Base-by-base conservation (phyloP, 2,888 invertebrate species). In the Lobophora halterata region DNA sequence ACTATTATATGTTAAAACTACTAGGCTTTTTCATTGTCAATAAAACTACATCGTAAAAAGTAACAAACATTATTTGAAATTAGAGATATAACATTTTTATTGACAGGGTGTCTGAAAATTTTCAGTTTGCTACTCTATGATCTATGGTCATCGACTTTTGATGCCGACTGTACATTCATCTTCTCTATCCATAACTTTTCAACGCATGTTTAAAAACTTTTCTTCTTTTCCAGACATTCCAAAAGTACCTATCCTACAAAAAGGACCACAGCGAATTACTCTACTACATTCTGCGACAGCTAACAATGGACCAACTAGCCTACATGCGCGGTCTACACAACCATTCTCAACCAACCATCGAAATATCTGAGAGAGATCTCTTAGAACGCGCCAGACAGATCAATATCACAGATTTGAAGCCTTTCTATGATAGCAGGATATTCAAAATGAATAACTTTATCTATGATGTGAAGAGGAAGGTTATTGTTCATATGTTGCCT, bases 201-300 rank as follows among this genome's bases (percentile, higher is more conserved):
- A n/a, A n/a, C n/a, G n/a, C n/a, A n/a, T n/a, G n/a, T n/a, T n/a
- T n/a, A n/a, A n/a, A n/a, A n/a, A n/a, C n/a, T n/a, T n/a, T 3
- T 9, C 21, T 9, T 29, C 7, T 29, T 8, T 31, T 24, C 1
- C 88, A 96, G 95, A 94, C 94, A 58, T 99, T 99, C 92, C 94
- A 95, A 61, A 93, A 95, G 54, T 98, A 97, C 82, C 87, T 99
- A 26, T 89, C 95, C 0, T 99, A 94, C 90, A 96, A 97, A 71
- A 95, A 97, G 65, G 98, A 99, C 78, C 96, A 98, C 88, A 96
- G 97, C 61, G 99, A 99, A 71, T 89, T 99, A 11, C 86, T 99
- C 0, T 95, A 98, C 82, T 99, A 97, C 79, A 93, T 99, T 52
- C 89, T 99, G 32, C 93, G 97, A 10, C 98, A 99, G 67, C 90